These are phyloP conservation scores for Typhlichthys eigenmanni DNA, from an alignment of 2,797 vertebrate species.

Conservation along the genomic window DNA sequence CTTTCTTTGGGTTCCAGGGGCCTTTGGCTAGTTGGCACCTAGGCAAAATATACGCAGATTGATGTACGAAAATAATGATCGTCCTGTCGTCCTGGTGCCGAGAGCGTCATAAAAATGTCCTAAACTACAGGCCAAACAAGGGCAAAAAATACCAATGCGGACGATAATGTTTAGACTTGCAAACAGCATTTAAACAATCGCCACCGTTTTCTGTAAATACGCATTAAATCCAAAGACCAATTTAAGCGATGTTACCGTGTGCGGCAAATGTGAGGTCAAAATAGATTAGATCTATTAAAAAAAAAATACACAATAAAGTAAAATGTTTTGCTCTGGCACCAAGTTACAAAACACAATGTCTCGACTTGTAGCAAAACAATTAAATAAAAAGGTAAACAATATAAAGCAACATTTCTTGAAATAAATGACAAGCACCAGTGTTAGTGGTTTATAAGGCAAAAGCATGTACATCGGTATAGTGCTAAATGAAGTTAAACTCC, in stretches of 20 bases:
- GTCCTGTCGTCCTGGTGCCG: conserved; percentile 10
- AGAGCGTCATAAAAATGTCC: conserved; percentile 51
- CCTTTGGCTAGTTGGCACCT: not conserved
- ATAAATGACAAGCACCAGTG: no score
- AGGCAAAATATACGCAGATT: no score
- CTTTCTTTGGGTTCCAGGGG: no score
- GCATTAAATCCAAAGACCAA: conserved; percentile 69
- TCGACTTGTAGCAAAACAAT: no score
- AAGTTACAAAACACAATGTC: no score
- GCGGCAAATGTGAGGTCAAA: conserved; percentile 13
- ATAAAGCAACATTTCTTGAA: no score
- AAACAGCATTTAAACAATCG: conserved; percentile 15
- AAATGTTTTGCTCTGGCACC: not conserved
- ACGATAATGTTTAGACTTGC: conserved; percentile 70
- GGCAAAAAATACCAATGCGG: conserved; percentile 40
- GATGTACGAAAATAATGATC: not conserved
- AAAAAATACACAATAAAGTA: not conserved
- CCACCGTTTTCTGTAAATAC: conserved; percentile 71
- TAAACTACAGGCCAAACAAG: conserved; percentile 53
- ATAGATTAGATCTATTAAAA: not conserved
- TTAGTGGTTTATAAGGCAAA: no score
- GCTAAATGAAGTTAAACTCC: no score
- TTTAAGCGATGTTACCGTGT: conserved; percentile 17
- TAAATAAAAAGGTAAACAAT: no score
- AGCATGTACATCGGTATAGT: no score